Percentiles rank a stretch among this genome's conserved stretches.
Evolutionary conservation across 2,888 invertebrate species (phyloP).

Genomic region (Ischnus inquisitorius): DNA sequence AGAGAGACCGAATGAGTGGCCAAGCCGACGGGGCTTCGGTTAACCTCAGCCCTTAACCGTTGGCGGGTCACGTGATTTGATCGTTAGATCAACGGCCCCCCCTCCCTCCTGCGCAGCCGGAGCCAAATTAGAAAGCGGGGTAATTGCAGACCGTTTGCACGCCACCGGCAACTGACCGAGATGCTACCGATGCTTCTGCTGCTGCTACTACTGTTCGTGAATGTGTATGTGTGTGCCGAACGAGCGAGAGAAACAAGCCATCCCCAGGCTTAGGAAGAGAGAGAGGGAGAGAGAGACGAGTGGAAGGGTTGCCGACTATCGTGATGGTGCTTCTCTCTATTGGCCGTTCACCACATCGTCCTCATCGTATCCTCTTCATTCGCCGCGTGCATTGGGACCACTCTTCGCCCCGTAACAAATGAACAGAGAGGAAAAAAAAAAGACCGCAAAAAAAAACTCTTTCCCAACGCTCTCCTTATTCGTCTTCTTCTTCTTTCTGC

Average conservation of each 20-base stretch:
- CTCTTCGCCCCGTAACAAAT: constrained; percentile 21
- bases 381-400: constrained; percentile 15
- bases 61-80: constrained; percentile 80
- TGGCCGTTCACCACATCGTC: constrained; percentile 44
- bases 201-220: constrained; percentile 1
- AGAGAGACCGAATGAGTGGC: constrained; percentile 33
- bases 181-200: constrained; percentile 71
- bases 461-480: too few species aligned
- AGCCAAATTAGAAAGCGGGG: constrained; percentile 81
- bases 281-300: background rate
- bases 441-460: background rate
- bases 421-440: background rate
- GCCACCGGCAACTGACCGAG: constrained; percentile 80
- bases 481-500: background rate
- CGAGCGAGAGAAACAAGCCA: constrained; percentile 22
- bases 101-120: constrained; percentile 71
- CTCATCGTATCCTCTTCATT: constrained; percentile 38
- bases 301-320: constrained; percentile 20
- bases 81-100: constrained; percentile 78
- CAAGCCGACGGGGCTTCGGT: constrained; percentile 64
- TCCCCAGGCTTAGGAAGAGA: constrained; percentile 9
- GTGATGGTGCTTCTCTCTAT: constrained; percentile 28
- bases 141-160: constrained; percentile 82
- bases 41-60: constrained; percentile 74
- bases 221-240: constrained; percentile 7